Evolutionary conservation across 2,113 vertebrate species (phyloP).

Genomic region (Amia ocellicauda): DNA sequence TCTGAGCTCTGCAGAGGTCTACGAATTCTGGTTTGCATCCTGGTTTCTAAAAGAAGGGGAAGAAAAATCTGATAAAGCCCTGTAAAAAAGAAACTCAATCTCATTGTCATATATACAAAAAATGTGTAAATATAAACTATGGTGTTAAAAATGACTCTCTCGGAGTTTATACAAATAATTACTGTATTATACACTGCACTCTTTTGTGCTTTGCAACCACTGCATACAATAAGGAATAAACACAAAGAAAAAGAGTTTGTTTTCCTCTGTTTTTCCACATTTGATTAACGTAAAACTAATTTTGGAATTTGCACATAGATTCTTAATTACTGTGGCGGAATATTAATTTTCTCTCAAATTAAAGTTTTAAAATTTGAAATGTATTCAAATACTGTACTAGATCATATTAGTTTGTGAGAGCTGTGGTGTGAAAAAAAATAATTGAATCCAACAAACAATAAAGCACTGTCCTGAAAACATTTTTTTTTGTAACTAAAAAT

Average conservation of each 20-base stretch:
- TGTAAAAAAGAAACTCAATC: constrained; percentile 4
- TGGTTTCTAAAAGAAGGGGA: constrained; percentile 54
- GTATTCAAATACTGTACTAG: too few species aligned
- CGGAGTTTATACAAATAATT: neutral
- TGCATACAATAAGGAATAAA: constrained; percentile 18
- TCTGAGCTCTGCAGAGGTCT: constrained; percentile 68
- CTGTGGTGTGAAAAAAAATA: neutral
- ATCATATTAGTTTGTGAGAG: too few species aligned
- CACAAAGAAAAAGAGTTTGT: constrained; percentile 5
- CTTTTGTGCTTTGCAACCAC: constrained; percentile 12
- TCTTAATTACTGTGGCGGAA: constrained; percentile 15
- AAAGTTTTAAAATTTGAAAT: constrained; percentile 9
- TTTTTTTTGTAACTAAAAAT: neutral
- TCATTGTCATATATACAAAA: neutral
- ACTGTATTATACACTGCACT: neutral
- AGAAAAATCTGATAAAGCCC: too few species aligned
- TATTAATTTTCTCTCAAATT: constrained; percentile 20
- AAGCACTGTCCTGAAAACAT: neutral
- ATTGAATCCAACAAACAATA: neutral
- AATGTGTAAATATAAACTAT: constrained; percentile 8
- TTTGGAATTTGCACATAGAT: constrained; percentile 9
- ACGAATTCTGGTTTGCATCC: constrained; percentile 63
- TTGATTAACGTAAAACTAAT: constrained; percentile 8
- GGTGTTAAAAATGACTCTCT: constrained; percentile 12
- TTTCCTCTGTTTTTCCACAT: constrained; percentile 13